Evolutionary conservation across 2,113 vertebrate species (phyloP), one percentile per base, ranked within the genome.

Genomic region (Lepisosteus oculatus): DNA sequence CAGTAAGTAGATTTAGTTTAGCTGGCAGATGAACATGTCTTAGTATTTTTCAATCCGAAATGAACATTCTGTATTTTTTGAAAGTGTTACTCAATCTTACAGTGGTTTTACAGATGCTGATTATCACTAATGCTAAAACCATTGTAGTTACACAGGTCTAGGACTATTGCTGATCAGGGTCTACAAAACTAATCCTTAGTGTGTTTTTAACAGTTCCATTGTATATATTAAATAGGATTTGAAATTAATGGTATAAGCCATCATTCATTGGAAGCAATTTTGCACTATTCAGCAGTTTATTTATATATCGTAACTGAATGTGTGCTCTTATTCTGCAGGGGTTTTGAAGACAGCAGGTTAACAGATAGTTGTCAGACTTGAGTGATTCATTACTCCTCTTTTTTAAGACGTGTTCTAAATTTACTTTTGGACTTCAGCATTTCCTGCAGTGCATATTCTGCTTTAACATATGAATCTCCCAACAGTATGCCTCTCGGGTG

Each of bases 301-400:
- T 43, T 29, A 41, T n/a, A 71, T 5, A 17, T 47, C 44, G 12
- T 12, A 12, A 43, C 7, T 8, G 43, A 67, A 41, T 55, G 47
- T 17, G 66, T 15, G 8, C 66, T 54, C 43, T 29, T 29, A 43
- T 69, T 57, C 55, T 9, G 67, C 3, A 47, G 5, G 54, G 44
- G 71, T 65, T 66, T 47, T 12, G 54, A 72, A 29, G n/a, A 15
- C 6, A n/a, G 41, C 44, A 45, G 57, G 71, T 59, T 56, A 72
- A 72, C 71, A 66, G 71, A 66, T 66, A 41, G 51, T 64, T 66
- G 63, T 72, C 62, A 72, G 62, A 13, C 12, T 41, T 7, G 61
- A 55, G 70, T 72, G 70, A 72, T 72, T 72, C 71, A 72, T 72
- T 56, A 12, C 71, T 43, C 64, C 71, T 57, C 12, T 72, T 54